phyloP scores from a whole-genome alignment of 1,140 invertebrate genomes.

The Ctenoplectra terminalis region DNA sequence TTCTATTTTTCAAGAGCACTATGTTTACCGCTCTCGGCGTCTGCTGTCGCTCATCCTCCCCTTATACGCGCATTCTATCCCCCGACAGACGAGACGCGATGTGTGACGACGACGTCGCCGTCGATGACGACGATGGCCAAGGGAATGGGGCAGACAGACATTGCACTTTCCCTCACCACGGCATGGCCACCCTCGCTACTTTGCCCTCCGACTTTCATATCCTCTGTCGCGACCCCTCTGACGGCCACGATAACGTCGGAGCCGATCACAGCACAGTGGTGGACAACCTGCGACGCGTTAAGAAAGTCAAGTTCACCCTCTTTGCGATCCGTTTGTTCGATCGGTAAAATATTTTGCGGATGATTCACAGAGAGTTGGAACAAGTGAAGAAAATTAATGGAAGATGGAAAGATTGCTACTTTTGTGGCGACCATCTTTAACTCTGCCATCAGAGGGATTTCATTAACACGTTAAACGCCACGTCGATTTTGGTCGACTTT shows the following conservation, averaged over 20 bases:
- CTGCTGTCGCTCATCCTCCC: constrained; percentile 21
- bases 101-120: background rate
- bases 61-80: constrained; percentile 5
- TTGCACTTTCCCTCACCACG: constrained; percentile 61
- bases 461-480: too few species aligned
- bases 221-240: constrained; percentile 31
- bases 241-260: constrained; percentile 20
- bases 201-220: constrained; percentile 49
- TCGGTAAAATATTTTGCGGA: background rate
- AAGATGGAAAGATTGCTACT: too few species aligned
- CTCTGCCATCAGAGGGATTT: too few species aligned
- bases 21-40: constrained; percentile 60
- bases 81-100: constrained; percentile 20
- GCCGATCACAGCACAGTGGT: constrained; percentile 56
- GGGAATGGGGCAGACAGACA: constrained; percentile 54
- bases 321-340: too few species aligned
- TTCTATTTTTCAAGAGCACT: constrained; percentile 65
- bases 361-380: too few species aligned
- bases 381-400: too few species aligned
- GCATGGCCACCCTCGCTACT: constrained; percentile 40
- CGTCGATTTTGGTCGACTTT: too few species aligned
- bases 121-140: constrained; percentile 6
- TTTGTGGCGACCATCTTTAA: too few species aligned
- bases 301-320: constrained; percentile 59
- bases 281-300: constrained; percentile 56